Conservation (phyloP, 2,797 vertebrate species). For the Hippopotamyrus pictus region DNA sequence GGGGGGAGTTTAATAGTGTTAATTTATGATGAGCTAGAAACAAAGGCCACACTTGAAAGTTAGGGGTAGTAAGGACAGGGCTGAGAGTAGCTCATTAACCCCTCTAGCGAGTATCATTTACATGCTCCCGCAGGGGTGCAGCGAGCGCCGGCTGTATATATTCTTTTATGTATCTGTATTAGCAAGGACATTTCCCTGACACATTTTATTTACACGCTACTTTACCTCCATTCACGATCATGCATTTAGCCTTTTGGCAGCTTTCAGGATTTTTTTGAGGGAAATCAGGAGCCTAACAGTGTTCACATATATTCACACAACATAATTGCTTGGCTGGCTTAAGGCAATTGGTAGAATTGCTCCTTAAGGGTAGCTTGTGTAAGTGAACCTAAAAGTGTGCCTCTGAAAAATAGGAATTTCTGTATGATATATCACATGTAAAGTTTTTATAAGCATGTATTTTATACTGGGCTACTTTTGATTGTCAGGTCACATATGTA, state of each 20-base stretch:
- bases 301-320: background rate
- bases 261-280: background rate
- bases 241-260: background rate
- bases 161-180: slow-evolving; percentile 59
- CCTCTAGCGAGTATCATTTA: slow-evolving; percentile 49
- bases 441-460: background rate
- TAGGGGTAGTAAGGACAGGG: slow-evolving; percentile 48
- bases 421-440: background rate
- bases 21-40: slow-evolving; percentile 61
- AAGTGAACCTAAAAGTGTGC: background rate
- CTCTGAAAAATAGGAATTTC: background rate
- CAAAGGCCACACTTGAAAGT: slow-evolving; percentile 55
- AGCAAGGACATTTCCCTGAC: slow-evolving; percentile 56
- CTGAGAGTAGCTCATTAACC: slow-evolving; percentile 57
- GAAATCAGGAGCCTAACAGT: background rate
- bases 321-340: background rate
- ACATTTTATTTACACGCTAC: background rate
- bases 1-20: slow-evolving; percentile 8
- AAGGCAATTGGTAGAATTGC: background rate
- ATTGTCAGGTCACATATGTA: background rate
- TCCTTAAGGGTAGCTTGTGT: background rate
- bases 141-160: slow-evolving; percentile 59
- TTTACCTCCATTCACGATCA: background rate
- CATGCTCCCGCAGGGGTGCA: slow-evolving; percentile 47
- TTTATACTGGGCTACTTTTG: background rate